Evolutionary conservation across 2,113 vertebrate genomes (phyloP).

Genomic region (Cettia cetti): DNA sequence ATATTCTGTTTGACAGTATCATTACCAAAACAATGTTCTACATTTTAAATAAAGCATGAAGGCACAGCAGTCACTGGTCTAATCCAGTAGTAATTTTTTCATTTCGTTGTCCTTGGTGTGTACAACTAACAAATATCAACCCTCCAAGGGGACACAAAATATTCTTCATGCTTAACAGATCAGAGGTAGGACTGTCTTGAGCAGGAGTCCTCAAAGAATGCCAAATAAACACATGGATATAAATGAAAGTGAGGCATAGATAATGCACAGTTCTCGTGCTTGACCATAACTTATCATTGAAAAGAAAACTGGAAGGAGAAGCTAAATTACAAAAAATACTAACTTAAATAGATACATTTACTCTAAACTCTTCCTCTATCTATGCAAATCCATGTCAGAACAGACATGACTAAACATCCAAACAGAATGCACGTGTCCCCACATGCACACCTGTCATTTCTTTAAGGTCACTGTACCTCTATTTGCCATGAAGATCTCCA

Average conservation of each 20-base stretch:
- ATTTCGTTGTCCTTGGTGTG: not conserved
- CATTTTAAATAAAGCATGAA: not conserved
- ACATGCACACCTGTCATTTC: not conserved
- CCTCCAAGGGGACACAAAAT: not conserved
- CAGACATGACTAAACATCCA: not conserved
- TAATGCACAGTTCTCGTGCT: not conserved
- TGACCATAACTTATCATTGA: not conserved
- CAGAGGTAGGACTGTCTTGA: not conserved
- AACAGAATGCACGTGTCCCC: not conserved
- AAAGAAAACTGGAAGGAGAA: not conserved
- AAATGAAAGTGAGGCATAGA: not conserved
- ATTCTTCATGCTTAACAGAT: not conserved
- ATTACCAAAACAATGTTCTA: not conserved
- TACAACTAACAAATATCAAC: not conserved
- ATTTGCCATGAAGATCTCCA: slow-evolving; percentile 98
- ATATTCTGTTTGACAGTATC: not conserved
- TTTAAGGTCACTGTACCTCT: slow-evolving; percentile 79
- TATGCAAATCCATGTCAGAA: not conserved
- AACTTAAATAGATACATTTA: not conserved
- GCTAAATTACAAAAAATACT: not conserved
- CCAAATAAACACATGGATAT: not conserved
- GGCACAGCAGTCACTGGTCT: not conserved
- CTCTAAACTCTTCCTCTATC: not conserved
- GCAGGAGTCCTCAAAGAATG: not conserved
- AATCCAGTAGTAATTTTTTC: not conserved